Conservation (phyloP, 64 coral and sea anemone genomes). For the Pocillopora verrucosa region DNA sequence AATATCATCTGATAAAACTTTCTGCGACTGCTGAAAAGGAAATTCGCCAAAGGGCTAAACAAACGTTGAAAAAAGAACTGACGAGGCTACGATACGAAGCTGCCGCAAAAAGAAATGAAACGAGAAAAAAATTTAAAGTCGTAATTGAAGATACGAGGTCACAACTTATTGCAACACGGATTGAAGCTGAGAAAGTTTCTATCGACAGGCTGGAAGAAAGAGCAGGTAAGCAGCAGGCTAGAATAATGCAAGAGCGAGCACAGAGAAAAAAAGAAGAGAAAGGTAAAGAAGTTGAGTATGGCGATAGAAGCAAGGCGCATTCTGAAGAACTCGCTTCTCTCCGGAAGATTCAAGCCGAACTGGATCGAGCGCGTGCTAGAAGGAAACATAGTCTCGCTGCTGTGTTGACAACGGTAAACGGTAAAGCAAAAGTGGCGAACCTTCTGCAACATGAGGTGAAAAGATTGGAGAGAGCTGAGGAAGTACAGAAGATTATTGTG, state of each 20-base stretch:
- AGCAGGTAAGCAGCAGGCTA: constrained; percentile 55
- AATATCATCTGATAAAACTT: constrained; percentile 7
- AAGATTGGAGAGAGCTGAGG: constrained; percentile 67
- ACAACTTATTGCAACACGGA: constrained; percentile 62
- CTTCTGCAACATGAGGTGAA: constrained; percentile 66
- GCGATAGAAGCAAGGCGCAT: constrained; percentile 18
- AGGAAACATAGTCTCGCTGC: constrained; percentile 59
- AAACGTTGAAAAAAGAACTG: constrained; percentile 44
- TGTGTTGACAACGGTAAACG: constrained; percentile 39
- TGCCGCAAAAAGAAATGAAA: constrained; percentile 50
- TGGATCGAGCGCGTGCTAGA: constrained; percentile 68
- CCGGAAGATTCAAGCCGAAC: constrained; percentile 71
- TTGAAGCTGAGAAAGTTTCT: constrained; percentile 81
- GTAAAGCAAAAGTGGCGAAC: constrained; percentile 58
- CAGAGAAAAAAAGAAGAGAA: constrained; percentile 50
- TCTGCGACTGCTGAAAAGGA: constrained; percentile 52
- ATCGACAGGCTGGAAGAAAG: constrained; percentile 60
- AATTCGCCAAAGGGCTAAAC: constrained; percentile 46
- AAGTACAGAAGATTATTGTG: constrained; percentile 70
- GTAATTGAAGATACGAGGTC: constrained; percentile 70
- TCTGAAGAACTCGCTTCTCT: constrained; percentile 56
- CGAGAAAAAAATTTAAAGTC: constrained; percentile 58
- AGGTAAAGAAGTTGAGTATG: constrained; percentile 10
- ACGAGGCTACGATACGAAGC: constrained; percentile 38
- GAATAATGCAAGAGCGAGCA: constrained; percentile 54